Evolutionary conservation across 2,113 vertebrate species (phyloP), one percentile per base, ranked within the genome.

Genomic region (Aix galericulata): DNA sequence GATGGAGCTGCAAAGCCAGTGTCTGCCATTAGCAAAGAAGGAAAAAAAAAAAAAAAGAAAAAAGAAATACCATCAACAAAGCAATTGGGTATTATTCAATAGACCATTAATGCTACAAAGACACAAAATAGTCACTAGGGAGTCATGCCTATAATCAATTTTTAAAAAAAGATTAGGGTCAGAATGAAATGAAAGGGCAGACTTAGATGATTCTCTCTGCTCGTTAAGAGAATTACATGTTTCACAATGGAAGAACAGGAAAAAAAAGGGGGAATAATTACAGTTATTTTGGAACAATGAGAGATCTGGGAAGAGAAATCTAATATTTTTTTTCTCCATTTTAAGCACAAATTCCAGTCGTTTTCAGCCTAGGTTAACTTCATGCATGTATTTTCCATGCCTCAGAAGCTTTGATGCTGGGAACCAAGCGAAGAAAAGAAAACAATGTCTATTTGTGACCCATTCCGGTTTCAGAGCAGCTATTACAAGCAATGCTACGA

Each of bases 251-350:
- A 87, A 77, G 85, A 79, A 67, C 46, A 36, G 62, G 71, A 67
- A 32, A 26, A 44, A 40, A 17, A 13, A 11, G 40, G 10, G 7
- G 40, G 64, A 88, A 82, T 95, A 97, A 97, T 97, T 93, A 71
- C 58, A 86, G 94, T 89, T 86, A 96, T 95, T 94, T 94, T 64
- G 68, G 58, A 86, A 96, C 80, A 95, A 94, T 86, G 88, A 78
- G 34, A 69, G 68, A 82, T 85, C 86, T 75, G 52, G 40, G 38
- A 93, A 96, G 46, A 89, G 52, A 86, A 62, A 77, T 60, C 58
- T 44, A 13, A 23, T 34, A 64, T 67, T 86, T 76, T 46, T 44
- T 88, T 13, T 50, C 34, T 64, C 29, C 77, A 56, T 72, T 94
- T 92, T 31, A 84, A 82, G 53, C 32, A 67, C 32, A 20, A 78